Evolutionary conservation across 2,797 vertebrate species (phyloP).

Genomic region (Danio albolineatus): DNA sequence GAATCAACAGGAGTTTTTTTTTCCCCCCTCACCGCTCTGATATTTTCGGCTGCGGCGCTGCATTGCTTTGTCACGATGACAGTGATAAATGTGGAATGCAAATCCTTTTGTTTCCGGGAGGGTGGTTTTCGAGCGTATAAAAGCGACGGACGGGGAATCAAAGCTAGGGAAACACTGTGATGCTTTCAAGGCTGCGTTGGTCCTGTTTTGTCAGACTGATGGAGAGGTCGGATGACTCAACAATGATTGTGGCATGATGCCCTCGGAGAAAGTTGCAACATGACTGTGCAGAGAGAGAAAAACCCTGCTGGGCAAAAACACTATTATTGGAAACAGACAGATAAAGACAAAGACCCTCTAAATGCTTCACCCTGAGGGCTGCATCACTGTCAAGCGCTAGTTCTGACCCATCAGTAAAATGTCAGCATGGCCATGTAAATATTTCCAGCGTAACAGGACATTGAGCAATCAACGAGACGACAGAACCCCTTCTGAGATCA

Average conservation of each 20-base stretch:
- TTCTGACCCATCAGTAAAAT: slow-evolving; percentile 7
- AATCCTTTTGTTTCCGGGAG: slow-evolving; percentile 40
- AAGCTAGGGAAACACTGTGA: neutral
- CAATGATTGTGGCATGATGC: neutral
- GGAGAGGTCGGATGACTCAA: slow-evolving; percentile 19
- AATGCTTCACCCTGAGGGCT: slow-evolving; percentile 27
- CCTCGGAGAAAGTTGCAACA: slow-evolving; percentile 6
- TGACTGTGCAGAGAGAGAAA: slow-evolving; percentile 15
- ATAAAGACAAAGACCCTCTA: slow-evolving; percentile 24
- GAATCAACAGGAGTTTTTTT: slow-evolving; percentile 45
- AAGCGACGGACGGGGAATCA: slow-evolving; percentile 11
- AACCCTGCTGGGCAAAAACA: slow-evolving; percentile 5
- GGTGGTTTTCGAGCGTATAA: neutral
- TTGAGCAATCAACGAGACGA: slow-evolving; percentile 9
- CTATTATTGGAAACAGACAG: slow-evolving; percentile 32
- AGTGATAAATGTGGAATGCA: slow-evolving; percentile 58
- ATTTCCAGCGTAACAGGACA: slow-evolving; percentile 29
- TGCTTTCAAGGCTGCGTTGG: slow-evolving; percentile 5
- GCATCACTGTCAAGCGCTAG: neutral
- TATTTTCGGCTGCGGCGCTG: slow-evolving; percentile 34
- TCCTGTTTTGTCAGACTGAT: slow-evolving; percentile 27
- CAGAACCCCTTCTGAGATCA: neutral
- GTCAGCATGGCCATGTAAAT: neutral
- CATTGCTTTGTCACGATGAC: slow-evolving; percentile 37
- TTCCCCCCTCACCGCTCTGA: slow-evolving; percentile 4